phyloP scores from a whole-genome alignment of 1,140 invertebrate genomes.

The Hypsibius dujardini region DNA sequence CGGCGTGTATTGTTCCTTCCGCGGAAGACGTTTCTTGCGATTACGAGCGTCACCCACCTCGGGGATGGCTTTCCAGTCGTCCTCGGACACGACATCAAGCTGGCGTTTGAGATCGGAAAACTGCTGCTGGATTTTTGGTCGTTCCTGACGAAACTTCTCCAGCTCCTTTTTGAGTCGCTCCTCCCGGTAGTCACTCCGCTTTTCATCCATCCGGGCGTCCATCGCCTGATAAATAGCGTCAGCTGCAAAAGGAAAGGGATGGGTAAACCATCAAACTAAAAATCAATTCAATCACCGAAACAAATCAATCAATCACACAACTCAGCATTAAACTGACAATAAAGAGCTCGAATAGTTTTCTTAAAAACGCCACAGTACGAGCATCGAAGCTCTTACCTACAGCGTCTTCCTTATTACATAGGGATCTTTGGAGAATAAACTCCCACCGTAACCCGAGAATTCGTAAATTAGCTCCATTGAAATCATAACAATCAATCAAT shows the following conservation, averaged over 20 bases:
- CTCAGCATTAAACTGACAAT: too few species aligned
- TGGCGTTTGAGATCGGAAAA: constrained; percentile 94
- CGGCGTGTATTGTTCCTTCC: constrained; percentile 89
- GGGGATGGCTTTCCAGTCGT: constrained; percentile 90
- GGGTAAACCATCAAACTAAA: too few species aligned
- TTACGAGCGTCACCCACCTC: constrained; percentile 98
- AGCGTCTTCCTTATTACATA: constrained; percentile 99
- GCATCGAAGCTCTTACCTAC: constrained; percentile 41
- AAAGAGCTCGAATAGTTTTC: too few species aligned
- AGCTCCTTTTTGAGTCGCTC: constrained; percentile 48
- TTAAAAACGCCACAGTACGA: too few species aligned
- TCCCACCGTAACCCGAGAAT: constrained; percentile 98
- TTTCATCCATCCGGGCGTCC: constrained; percentile 97
- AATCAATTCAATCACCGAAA: too few species aligned
- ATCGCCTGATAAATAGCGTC: constrained; percentile 96
- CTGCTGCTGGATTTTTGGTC: constrained; percentile 98
- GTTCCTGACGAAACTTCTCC: constrained; percentile 90
- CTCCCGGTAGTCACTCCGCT: constrained; percentile 78
- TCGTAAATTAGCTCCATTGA: too few species aligned
- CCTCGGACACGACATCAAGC: constrained; percentile 57
- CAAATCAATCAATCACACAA: too few species aligned
- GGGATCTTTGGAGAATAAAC: constrained; percentile 93
- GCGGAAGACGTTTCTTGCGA: constrained; percentile 79
- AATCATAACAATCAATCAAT: too few species aligned
- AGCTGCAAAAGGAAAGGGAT: constrained; percentile 43